Evolutionary conservation across 2,797 vertebrate genomes (phyloP).

Genomic region (Pelodytes ibericus): DNA sequence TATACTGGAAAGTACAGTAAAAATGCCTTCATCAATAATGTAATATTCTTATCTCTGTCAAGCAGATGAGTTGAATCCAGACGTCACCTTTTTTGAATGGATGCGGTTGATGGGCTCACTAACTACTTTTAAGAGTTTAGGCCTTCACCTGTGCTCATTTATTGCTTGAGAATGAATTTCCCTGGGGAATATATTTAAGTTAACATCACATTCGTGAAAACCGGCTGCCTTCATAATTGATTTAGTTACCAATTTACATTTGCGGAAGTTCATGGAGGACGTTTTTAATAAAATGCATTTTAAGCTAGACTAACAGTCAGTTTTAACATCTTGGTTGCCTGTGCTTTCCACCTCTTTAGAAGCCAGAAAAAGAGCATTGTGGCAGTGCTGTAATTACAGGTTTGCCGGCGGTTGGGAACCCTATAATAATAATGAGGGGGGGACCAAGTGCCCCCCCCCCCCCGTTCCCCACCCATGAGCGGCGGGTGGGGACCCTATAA

Average conservation of each 20-base stretch:
- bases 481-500: no score
- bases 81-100: neutral
- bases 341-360: no score
- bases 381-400: no score
- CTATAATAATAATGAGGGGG: no score
- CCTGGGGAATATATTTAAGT: neutral
- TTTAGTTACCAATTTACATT: neutral
- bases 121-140: slow-evolving; percentile 11
- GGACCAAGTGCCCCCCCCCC: no score
- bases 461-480: no score
- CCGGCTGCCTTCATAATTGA: neutral
- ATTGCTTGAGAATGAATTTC: slow-evolving; percentile 1
- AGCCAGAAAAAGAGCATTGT: no score
- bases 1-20: no score
- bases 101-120: neutral
- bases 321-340: no score
- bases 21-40: neutral
- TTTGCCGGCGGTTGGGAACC: no score
- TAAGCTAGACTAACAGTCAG: no score
- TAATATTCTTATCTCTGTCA: slow-evolving; percentile 11
- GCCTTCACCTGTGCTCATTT: slow-evolving; percentile 1
- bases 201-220: neutral
- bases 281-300: no score
- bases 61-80: neutral
- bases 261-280: neutral